Conservation (phyloP, 2,797 vertebrate genomes). For the Vultur gryphus region DNA sequence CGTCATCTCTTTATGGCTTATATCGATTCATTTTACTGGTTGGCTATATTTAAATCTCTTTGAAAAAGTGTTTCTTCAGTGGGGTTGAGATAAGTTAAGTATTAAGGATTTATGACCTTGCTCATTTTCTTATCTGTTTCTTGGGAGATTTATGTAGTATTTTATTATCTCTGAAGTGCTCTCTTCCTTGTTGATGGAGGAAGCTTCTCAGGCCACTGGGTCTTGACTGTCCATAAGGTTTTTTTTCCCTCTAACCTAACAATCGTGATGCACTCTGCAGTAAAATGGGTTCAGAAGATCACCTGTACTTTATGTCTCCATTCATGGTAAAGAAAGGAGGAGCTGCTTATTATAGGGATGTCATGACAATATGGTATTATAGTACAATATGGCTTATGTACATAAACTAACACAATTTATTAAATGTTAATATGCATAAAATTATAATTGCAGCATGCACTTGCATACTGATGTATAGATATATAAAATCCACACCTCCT, state of each 20-base stretch:
- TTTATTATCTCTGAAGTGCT: neutral
- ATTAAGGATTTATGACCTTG: neutral
- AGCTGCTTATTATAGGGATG: neutral
- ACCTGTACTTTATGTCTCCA: neutral
- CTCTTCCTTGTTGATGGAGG: neutral
- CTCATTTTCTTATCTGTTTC: neutral
- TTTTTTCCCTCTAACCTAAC: neutral
- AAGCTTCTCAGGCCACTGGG: neutral
- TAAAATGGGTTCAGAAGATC: neutral
- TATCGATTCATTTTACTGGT: neutral
- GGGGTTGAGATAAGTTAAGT: neutral
- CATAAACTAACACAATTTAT: neutral
- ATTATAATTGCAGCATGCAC: neutral
- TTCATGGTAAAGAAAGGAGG: neutral
- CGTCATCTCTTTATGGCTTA: neutral
- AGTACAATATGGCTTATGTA: neutral
- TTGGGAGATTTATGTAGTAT: neutral
- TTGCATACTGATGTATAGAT: neutral
- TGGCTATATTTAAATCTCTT: neutral
- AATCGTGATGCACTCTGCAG: neutral
- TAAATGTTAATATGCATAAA: neutral
- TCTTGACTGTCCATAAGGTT: neutral
- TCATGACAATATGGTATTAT: neutral
- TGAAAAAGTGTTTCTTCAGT: neutral
- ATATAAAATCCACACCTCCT: neutral